These are phyloP conservation scores for Hypomecis atomaria DNA, from an alignment of 2,888 invertebrate genomes.

Conservation along the genomic window DNA sequence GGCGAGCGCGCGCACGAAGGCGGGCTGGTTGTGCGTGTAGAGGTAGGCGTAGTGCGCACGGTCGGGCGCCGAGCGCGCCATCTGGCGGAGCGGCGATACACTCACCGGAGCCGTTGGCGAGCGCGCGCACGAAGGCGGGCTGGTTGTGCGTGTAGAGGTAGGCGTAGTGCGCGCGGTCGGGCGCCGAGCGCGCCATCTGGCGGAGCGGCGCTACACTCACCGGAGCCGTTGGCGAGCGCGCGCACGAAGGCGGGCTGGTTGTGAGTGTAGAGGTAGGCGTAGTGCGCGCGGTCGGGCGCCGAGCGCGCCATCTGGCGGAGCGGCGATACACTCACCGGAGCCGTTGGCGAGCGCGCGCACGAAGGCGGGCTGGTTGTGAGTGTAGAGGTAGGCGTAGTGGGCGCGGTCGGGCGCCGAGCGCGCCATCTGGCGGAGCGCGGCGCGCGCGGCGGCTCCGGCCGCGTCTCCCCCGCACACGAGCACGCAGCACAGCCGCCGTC, in stretches of 20 bases:
- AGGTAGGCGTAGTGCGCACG: conserved; percentile 95
- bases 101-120: conserved; percentile 85
- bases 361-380: conserved; percentile 93
- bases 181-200: conserved; percentile 89
- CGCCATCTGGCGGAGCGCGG: conserved; percentile 87
- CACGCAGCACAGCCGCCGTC: conserved; percentile 91
- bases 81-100: conserved; percentile 86
- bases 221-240: conserved; percentile 86
- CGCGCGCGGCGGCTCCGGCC: conserved; percentile 87
- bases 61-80: conserved; percentile 88
- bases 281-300: conserved; percentile 91
- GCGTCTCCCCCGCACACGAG: conserved; percentile 84
- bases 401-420: conserved; percentile 90
- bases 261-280: conserved; percentile 95
- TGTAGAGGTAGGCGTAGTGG: conserved; percentile 94
- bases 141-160: conserved; percentile 95
- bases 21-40: conserved; percentile 92
- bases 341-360: conserved; percentile 88
- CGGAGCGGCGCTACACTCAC: conserved; percentile 84
- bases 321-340: conserved; percentile 65
- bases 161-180: conserved; percentile 92
- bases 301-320: conserved; percentile 89
- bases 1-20: conserved; percentile 91
- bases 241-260: conserved; percentile 93
- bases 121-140: conserved; percentile 91